phyloP scores from a whole-genome alignment of 2,113 vertebrate species.

The Arenaria interpres region DNA sequence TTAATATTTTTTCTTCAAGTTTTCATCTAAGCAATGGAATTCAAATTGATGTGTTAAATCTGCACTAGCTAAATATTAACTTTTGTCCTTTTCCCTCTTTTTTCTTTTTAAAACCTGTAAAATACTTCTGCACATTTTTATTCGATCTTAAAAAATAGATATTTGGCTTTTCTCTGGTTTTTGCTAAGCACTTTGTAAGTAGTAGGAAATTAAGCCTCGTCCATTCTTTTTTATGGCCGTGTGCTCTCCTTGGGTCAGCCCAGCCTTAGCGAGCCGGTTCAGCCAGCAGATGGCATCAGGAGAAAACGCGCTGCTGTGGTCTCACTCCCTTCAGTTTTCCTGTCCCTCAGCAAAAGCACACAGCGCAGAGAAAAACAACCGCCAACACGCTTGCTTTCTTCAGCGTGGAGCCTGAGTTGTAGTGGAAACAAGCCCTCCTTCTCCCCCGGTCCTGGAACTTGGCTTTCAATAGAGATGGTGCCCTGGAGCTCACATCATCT shows the following conservation, averaged over 20 bases:
- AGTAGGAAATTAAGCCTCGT: not conserved
- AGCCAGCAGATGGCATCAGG: slow-evolving; percentile 11
- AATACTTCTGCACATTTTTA: not conserved
- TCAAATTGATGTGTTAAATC: not conserved
- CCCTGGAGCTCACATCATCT: not conserved
- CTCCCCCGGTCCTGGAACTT: not conserved
- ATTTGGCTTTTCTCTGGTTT: not conserved
- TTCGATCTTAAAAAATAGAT: not conserved
- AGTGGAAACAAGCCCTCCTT: not conserved
- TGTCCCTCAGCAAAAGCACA: not conserved
- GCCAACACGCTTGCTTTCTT: fast-evolving
- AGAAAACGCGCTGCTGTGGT: not conserved
- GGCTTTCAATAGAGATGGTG: not conserved
- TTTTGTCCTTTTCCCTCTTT: not conserved
- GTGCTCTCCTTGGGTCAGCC: not conserved
- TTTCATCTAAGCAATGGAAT: not conserved
- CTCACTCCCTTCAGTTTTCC: not conserved
- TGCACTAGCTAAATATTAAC: not conserved
- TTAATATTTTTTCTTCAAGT: not conserved
- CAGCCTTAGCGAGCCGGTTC: fast-evolving
- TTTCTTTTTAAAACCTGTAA: not conserved
- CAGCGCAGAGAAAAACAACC: fast-evolving
- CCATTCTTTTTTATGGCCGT: fast-evolving
- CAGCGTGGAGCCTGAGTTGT: not conserved
- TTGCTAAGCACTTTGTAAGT: not conserved